A percentile compares a stretch with the other conserved stretches of the same genome.
phyloP scores from a whole-genome alignment of 1,140 invertebrate genomes.

The Drosophila gunungcola region DNA sequence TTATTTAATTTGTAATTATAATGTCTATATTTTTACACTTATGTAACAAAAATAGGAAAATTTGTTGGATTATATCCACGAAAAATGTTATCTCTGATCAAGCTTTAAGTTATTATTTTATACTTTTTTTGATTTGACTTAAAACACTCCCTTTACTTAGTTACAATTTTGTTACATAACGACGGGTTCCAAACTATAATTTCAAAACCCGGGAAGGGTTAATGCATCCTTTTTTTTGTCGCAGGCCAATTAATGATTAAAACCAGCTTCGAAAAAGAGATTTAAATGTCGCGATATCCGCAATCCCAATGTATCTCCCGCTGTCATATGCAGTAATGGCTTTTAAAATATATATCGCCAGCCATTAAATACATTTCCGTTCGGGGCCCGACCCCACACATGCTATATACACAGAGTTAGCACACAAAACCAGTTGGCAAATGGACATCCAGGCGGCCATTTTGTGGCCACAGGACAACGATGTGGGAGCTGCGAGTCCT shows the following conservation, averaged over 20 bases:
- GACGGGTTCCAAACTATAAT: too few species aligned
- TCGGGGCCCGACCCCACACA: slow-evolving; percentile 11
- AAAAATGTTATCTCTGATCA: too few species aligned
- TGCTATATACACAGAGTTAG: slow-evolving; percentile 41
- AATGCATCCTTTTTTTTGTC: background rate
- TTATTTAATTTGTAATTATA: too few species aligned
- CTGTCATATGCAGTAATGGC: slow-evolving; percentile 63
- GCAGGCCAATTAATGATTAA: slow-evolving; percentile 40
- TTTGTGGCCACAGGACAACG: slow-evolving; percentile 60
- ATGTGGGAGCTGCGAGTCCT: slow-evolving; percentile 42
- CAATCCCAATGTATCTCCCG: slow-evolving; percentile 52
- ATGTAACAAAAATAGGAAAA: too few species aligned
- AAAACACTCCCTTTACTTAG: background rate
- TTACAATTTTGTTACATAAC: too few species aligned
- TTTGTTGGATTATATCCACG: too few species aligned
- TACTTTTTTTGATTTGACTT: too few species aligned
- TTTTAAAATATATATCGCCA: slow-evolving; percentile 62
- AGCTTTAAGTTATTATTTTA: too few species aligned
- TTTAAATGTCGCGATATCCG: slow-evolving; percentile 26
- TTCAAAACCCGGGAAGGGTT: background rate
- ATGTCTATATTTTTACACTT: too few species aligned
- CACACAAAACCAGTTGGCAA: slow-evolving; percentile 57
- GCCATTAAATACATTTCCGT: slow-evolving; percentile 61
- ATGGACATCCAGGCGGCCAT: slow-evolving; percentile 60
- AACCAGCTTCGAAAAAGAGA: slow-evolving; percentile 23